Conservation (phyloP, 2,797 vertebrate species). For the Nannoperca obscura region DNA sequence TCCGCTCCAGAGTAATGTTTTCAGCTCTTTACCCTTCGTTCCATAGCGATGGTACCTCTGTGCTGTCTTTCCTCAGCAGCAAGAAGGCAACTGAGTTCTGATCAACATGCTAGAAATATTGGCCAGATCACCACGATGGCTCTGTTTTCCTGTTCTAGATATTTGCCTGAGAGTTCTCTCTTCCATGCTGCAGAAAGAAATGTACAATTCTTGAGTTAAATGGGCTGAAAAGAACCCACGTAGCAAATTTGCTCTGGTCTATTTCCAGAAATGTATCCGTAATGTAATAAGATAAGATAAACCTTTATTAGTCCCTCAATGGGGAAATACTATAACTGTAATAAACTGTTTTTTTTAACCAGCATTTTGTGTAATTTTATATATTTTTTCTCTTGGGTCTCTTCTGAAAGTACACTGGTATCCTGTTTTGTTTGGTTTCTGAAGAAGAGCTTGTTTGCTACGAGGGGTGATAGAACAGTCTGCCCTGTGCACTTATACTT, state of each 20-base stretch:
- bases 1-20: conserved; percentile 24
- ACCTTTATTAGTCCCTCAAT: too few relatives aligned
- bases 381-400: too few relatives aligned
- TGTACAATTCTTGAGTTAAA: not conserved
- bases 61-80: not conserved
- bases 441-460: too few relatives aligned
- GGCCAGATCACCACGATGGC: not conserved
- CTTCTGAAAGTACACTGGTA: too few relatives aligned
- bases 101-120: not conserved
- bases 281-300: too few relatives aligned
- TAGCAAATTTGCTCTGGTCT: not conserved
- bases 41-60: not conserved
- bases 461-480: too few relatives aligned
- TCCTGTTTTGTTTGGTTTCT: too few relatives aligned
- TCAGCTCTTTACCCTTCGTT: conserved; percentile 19
- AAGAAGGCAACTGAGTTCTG: not conserved
- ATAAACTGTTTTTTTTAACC: too few relatives aligned
- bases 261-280: too few relatives aligned
- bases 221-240: not conserved
- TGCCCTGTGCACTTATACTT: too few relatives aligned
- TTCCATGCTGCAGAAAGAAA: not conserved
- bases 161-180: not conserved
- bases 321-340: too few relatives aligned
- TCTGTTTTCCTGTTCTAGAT: not conserved
- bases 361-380: too few relatives aligned